Evolutionary conservation across 2,113 vertebrate genomes (phyloP), one percentile per base, ranked within the genome.

Genomic region (Apus apus): DNA sequence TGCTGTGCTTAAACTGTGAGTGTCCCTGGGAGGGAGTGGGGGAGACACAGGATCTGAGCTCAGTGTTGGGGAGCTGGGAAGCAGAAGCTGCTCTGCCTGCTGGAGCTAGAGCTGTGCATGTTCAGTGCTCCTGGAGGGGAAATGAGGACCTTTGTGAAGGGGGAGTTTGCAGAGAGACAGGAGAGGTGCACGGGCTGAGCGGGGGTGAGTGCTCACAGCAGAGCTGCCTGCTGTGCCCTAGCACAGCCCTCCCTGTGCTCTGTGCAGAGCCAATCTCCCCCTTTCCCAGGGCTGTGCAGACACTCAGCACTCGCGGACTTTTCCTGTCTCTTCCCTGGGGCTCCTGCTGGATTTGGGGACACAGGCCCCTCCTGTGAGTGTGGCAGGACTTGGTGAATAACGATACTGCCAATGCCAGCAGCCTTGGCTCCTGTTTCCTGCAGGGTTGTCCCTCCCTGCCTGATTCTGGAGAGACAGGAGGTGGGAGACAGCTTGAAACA

Each of bases 1-100:
- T 0, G 99, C 99, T 1, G 99, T 99, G 71, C 98, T 99, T 34
- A 99, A 99, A 94, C 97, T 99, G 99, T 99, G 97, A 99, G 99
- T 98, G 83, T 48, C 57, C 30, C 0, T 86, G 32, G 82, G 8
- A 18, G 40, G 51, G 72, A 50, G 20, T 2, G 0, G 9, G 84
- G 57, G 36, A 57, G 45, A 16, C 2, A 10, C n/a, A 65, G 77
- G 56, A 54, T n/a, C 38, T 1, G 22, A 81, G 76, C 67, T 67
- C 73, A 20, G 6, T 16, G 48, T 0, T 66, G 70, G 14, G 74
- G 38, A 76, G 26, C 25, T 0, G 13, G 66, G 70, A 53, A 60
- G 54, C 80, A 83, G 75, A 23, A 19, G 25, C 9, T 87, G 30
- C 18, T 48, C 48, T 60, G 70, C 72, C 32, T 56, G 65, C 14